Conservation (phyloP, 2,888 invertebrate species). For the Acrobasis consociella region DNA sequence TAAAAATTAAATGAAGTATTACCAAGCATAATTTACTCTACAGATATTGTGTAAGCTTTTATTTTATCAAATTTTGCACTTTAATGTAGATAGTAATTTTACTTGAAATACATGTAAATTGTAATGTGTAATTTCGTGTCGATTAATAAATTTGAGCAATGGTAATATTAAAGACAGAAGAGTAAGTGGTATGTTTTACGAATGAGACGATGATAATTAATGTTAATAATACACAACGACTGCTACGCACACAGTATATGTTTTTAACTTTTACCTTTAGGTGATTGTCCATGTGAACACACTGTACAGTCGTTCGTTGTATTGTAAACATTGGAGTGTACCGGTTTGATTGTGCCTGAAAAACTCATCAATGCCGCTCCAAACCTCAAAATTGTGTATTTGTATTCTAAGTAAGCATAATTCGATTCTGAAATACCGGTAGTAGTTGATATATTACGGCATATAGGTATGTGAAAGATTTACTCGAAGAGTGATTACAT, state of each 20-base stretch:
- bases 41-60: conserved; percentile 16
- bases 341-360: conserved; percentile 81
- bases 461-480: conserved; percentile 57
- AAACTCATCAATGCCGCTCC: conserved; percentile 80
- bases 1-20: not conserved
- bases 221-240: conserved; percentile 71
- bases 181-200: conserved; percentile 56
- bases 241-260: not conserved
- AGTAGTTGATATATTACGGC: conserved; percentile 61
- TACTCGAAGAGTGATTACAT: conserved; percentile 79
- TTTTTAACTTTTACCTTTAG: too few relatives aligned
- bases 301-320: conserved; percentile 54
- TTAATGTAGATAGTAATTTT: conserved; percentile 44
- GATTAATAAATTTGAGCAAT: conserved; percentile 48
- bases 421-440: conserved; percentile 65
- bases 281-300: too few relatives aligned
- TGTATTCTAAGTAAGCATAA: conserved; percentile 60
- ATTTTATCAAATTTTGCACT: conserved; percentile 29
- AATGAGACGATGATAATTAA: conserved; percentile 56
- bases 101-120: conserved; percentile 30
- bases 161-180: conserved; percentile 62
- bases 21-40: conserved; percentile 6
- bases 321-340: conserved; percentile 75
- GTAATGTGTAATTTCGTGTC: conserved; percentile 41
- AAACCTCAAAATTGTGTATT: conserved; percentile 80